These are phyloP conservation scores for Butastur rufipennis DNA, from an alignment of 2,113 vertebrate species.

Conservation along the genomic window DNA sequence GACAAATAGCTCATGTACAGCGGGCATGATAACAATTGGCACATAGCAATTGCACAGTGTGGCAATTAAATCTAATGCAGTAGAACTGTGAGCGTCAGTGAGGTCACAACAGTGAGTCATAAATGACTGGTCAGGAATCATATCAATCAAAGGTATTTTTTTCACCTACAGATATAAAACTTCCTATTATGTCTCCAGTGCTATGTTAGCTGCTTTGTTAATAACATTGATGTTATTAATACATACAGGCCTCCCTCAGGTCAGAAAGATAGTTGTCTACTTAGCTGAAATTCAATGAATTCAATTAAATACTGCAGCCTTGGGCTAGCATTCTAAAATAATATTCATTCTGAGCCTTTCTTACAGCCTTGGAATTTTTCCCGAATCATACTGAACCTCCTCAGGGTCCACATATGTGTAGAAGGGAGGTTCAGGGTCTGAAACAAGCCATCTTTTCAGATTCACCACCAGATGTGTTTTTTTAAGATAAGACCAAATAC, in stretches of 20 bases:
- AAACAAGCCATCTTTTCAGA: background rate
- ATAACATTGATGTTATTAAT: constrained; percentile 19
- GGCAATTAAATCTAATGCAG: constrained; percentile 15
- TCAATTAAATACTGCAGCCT: constrained; percentile 41
- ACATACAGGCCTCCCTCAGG: constrained; percentile 2
- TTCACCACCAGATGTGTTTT: background rate
- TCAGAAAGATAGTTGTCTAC: constrained; percentile 30
- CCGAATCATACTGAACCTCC: background rate
- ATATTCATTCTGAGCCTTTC: background rate
- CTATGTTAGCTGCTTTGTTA: background rate
- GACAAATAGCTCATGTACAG: background rate
- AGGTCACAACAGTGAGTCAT: background rate
- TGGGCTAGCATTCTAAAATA: constrained; percentile 24
- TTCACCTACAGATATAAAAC: background rate
- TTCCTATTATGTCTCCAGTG: background rate
- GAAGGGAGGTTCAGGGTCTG: background rate
- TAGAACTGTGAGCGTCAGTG: background rate
- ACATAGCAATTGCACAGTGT: background rate
- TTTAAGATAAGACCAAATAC: constrained; percentile 7
- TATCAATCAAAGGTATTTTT: background rate
- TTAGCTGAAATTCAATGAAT: constrained; percentile 52
- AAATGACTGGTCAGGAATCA: background rate
- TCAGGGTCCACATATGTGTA: background rate
- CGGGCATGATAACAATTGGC: background rate
- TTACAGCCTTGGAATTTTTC: constrained; percentile 3